Percentiles rank a stretch among this genome's conserved stretches.
Conservation (phyloP, 2,797 vertebrate genomes). For the Urosaurus nigricauda region DNA sequence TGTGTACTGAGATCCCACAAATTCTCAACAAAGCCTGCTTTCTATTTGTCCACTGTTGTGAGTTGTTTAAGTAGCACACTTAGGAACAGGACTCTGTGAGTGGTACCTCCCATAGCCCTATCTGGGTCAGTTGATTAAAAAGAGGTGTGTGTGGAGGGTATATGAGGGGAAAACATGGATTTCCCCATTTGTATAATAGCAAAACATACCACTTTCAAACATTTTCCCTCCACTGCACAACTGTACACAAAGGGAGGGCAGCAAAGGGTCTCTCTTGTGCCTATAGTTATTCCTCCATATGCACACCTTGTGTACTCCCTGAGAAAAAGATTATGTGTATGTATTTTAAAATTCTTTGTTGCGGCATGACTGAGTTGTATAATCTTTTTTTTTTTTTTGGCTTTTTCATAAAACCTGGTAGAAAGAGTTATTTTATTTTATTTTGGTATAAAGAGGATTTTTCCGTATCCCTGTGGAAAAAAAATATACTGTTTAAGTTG, state of each 20-base stretch:
- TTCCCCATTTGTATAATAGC: not conserved
- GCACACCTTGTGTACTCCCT: too few relatives aligned
- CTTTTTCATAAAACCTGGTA: slow-evolving; percentile 50
- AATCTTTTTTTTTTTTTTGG: not conserved
- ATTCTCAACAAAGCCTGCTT: not conserved
- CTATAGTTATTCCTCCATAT: too few relatives aligned
- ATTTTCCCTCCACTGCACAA: not conserved
- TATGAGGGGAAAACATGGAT: too few relatives aligned
- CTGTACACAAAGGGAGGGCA: not conserved
- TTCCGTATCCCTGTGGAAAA: slow-evolving; percentile 54
- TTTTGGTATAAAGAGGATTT: slow-evolving; percentile 48
- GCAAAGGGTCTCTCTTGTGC: not conserved
- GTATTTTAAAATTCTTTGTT: not conserved
- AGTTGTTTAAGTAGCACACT: not conserved
- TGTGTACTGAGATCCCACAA: not conserved
- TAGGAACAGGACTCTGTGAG: not conserved
- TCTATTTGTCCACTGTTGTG: not conserved
- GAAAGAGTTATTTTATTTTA: too few relatives aligned
- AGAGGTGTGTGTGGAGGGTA: too few relatives aligned
- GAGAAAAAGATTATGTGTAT: not conserved
- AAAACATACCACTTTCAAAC: not conserved
- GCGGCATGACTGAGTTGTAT: slow-evolving; percentile 38
- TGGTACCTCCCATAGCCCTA: not conserved
- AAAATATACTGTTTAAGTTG: slow-evolving; percentile 36
- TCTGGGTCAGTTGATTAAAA: not conserved